Evolutionary conservation across 2,113 vertebrate species (phyloP), one percentile per base, ranked within the genome.

Genomic region (Tetrax tetrax): DNA sequence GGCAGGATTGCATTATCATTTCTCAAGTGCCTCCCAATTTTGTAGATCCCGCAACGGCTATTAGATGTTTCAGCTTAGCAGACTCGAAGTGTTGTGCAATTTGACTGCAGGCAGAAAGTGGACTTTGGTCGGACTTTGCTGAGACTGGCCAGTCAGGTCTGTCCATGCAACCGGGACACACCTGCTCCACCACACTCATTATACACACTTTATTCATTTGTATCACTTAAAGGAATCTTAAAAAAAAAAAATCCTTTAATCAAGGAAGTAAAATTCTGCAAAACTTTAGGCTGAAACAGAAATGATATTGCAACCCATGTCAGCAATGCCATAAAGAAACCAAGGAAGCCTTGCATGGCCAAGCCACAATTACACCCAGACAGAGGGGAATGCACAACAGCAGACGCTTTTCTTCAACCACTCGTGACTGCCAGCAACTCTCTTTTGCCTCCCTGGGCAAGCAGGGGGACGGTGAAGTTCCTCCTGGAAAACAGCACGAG

Each of bases 161-260:
- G 21, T n/a, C 65, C 47, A 2, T 2, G 2, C 3, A 5, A 37
- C 12, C 25, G 38, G 0, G 0, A 59, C 38, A 69, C 27, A 37
- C 14, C 24, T 57, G 20, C 24, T 57, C 56, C 70, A 59, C 22
- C 2, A 0, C 28, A 16, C 31, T 86, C 37, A 31, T 12, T 13
- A 0, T 1, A 8, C 6, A 47, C 10, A 33, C 51, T 90, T 86
- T 24, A 25, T 37, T 84, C 7, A 31, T 85, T 93, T 64, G 17
- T 7, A 71, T 7, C 27, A 19, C 12, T 59, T 35, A 18, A 60
- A 87, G 13, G 12, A 66, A 4, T 54, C 13, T 56, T 38, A 47
- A 65, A 16, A 41, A 57, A 41, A 57, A 69, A 45, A 15, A 53
- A 1, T 18, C 35, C 10, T 84, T n/a, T 16, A 27, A 2, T 63